phyloP scores from a whole-genome alignment of 2,888 invertebrate species.

The Zhengitettix transpicula region DNA sequence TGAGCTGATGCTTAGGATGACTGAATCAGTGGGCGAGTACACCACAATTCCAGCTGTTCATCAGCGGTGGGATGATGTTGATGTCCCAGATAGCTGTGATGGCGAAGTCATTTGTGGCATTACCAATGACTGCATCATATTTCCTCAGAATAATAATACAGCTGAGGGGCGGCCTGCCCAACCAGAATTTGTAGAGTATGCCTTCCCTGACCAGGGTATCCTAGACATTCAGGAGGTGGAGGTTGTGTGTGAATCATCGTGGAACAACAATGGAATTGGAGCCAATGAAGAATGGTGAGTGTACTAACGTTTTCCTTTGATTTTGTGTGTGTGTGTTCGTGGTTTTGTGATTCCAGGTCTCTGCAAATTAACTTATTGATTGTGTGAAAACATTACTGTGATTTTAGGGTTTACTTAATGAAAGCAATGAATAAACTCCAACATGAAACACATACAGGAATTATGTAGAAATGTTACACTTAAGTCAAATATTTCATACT shows the following conservation, averaged over 20 bases:
- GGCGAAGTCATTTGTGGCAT: constrained; percentile 37
- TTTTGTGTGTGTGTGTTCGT: too few species aligned
- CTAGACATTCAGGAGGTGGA: constrained; percentile 43
- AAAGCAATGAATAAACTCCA: too few species aligned
- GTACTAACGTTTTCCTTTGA: background rate
- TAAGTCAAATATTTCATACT: too few species aligned
- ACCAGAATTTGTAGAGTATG: constrained; percentile 29
- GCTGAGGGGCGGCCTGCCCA: constrained; percentile 26
- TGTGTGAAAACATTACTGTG: too few species aligned
- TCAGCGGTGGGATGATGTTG: background rate
- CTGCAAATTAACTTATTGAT: too few species aligned
- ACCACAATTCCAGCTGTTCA: background rate
- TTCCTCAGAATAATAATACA: constrained; percentile 5
- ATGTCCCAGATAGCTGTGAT: background rate
- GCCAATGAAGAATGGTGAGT: constrained; percentile 45
- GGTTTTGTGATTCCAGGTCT: too few species aligned
- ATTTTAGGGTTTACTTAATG: too few species aligned
- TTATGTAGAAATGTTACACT: too few species aligned
- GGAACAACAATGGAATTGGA: constrained; percentile 40
- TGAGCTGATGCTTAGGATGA: background rate
- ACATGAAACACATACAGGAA: too few species aligned
- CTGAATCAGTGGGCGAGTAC: background rate
- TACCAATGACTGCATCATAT: constrained; percentile 15
- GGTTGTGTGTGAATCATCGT: constrained; percentile 66
- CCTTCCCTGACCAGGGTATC: constrained; percentile 26